Base-by-base conservation (phyloP, 2,113 vertebrate genomes). In the Cavia aperea region DNA sequence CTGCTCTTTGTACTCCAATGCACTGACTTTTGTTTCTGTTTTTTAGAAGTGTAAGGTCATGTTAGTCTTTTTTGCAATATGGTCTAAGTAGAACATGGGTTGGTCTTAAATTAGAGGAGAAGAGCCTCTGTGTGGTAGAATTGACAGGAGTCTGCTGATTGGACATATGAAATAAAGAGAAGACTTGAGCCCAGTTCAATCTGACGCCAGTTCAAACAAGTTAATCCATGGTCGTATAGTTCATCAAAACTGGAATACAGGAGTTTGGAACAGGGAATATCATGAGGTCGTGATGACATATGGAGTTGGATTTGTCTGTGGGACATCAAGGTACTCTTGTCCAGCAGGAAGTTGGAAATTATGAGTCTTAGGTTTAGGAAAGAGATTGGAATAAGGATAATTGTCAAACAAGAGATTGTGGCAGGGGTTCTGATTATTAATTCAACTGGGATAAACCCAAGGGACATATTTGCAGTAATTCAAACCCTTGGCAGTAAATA, bases 391-490 rank as follows among this genome's bases (percentile, higher is more conserved):
- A 86, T 60, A 87, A 83, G 66, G 94, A 10, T 60, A 90, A 88
- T 85, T 93, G 91, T 93, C 94, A 95, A 95, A 91, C 72, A 65
- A 93, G 96, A 89, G 92, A 93, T 79, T 73, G 56, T 91, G 83
- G 84, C 12, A 23, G 91, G 91, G 84, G 58, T 36, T 78, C 51
- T 92, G 86, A 94, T 93, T 94, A 94, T 96, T 90, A 92, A 96
- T 95, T 96, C 81, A 93, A 95, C 96, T 94, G 91, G 96, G 95
- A 95, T 93, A 96, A 94, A 91, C 96, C 92, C 96, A 96, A 95
- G 96, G 95, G 96, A 95, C 95, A 96, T 92, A 96, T 97, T 93
- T 95, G 93, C 94, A 93, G 96, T 96, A 96, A 97, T 88, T 95
- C 92, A 96, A 96, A 93, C 94, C 89, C 73, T 95, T 96, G 96